phyloP scores from a whole-genome alignment of 2,113 vertebrate species.

The Eubucco bourcierii region DNA sequence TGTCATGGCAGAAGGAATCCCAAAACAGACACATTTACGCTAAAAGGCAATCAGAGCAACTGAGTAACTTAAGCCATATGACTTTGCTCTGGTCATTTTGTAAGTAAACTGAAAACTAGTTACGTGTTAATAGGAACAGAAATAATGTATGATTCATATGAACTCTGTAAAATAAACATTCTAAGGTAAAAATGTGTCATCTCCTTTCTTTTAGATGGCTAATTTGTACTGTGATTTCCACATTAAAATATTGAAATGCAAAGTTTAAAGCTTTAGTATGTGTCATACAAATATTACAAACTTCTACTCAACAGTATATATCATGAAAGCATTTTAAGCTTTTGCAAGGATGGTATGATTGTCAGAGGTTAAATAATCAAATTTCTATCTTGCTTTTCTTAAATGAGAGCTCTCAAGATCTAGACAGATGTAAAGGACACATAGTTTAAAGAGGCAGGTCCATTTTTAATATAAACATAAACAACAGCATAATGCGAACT shows the following conservation, averaged over 20 bases:
- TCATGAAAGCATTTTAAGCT: not conserved
- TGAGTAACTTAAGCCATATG: not conserved
- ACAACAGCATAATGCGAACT: not conserved
- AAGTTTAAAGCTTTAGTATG: not conserved
- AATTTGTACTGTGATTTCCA: not conserved
- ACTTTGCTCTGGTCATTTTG: not conserved
- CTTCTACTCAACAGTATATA: not conserved
- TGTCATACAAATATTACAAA: not conserved
- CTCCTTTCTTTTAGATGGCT: not conserved
- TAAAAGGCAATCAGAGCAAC: not conserved
- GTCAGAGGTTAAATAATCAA: not conserved
- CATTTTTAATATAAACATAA: not conserved
- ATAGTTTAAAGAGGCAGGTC: not conserved
- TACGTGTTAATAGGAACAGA: not conserved
- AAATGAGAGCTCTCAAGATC: not conserved
- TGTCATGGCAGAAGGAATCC: not conserved
- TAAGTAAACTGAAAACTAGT: not conserved
- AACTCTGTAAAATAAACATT: not conserved
- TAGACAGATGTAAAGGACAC: not conserved
- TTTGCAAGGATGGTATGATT: not conserved
- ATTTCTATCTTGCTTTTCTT: not conserved
- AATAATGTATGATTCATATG: not conserved
- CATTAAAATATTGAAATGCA: constrained; percentile 26
- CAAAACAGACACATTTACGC: not conserved
- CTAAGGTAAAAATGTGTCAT: not conserved